These are phyloP conservation scores for Gisinianus flammeolus DNA, from an alignment of 2,888 invertebrate species.

Conservation along the genomic window DNA sequence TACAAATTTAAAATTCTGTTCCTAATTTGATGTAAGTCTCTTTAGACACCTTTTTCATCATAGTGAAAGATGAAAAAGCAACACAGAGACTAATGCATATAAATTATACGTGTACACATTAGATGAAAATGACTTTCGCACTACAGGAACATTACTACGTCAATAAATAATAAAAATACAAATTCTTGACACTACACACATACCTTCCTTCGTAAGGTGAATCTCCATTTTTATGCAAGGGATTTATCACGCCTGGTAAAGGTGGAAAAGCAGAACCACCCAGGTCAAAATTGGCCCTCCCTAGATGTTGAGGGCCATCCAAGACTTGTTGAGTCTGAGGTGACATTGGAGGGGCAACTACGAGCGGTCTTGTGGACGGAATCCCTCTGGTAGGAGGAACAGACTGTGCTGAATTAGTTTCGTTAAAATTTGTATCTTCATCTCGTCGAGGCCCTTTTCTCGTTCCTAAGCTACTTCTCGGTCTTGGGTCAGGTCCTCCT, in stretches of 20 bases:
- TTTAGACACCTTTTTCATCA: conserved; percentile 43
- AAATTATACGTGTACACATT: background rate
- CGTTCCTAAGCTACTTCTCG: conserved; percentile 55
- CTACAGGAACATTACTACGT: background rate
- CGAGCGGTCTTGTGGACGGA: conserved; percentile 56
- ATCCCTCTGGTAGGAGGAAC: conserved; percentile 39
- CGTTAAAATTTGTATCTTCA: conserved; percentile 52
- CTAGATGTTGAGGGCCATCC: conserved; percentile 25
- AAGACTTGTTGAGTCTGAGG: conserved; percentile 45
- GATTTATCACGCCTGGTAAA: conserved; percentile 70
- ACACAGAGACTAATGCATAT: conserved; percentile 42
- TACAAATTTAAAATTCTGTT: background rate
- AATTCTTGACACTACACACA: background rate
- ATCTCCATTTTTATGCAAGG: conserved; percentile 55
- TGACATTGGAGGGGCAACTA: conserved; percentile 44
- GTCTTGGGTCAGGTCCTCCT: conserved; percentile 42
- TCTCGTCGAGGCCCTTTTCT: conserved; percentile 47
- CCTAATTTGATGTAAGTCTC: conserved; percentile 36
- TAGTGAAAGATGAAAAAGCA: conserved; percentile 38
- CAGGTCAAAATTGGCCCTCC: conserved; percentile 70
- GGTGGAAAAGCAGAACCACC: conserved; percentile 82
- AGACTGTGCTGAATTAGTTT: conserved; percentile 37
- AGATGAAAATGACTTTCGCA: background rate
- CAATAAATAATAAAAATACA: background rate
- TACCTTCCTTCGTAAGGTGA: conserved; percentile 58